Evolutionary conservation across 2,888 invertebrate genomes (phyloP), one percentile per base, ranked within the genome.

Genomic region (Beris morrisii): DNA sequence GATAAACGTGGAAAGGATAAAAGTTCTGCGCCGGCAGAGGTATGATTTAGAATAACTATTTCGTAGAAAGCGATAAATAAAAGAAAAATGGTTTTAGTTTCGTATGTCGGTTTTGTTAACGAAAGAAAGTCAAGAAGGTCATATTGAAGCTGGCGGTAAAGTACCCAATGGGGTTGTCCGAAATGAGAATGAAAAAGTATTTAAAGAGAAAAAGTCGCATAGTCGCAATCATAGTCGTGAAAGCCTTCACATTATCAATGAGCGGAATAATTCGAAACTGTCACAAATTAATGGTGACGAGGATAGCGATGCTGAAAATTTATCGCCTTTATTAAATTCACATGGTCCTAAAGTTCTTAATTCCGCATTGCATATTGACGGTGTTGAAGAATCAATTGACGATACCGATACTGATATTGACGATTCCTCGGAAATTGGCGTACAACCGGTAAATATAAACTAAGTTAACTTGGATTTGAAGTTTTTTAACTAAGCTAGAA

Each of bases 301-400:
- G 71, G 92, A 92, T 76, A 92, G 92, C 76, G 92, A 93, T 78
- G 88, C 89, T 57, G 93, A 93, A 80, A 88, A 92, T 72, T 79
- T 92, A 64, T 92, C 92, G 15, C 93, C 93, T 15, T 80, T 93
- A 43, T 82, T 93, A 0, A 65, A 67, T 76, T 77, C 52, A 74
- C 77, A 0, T 22, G 30, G 38, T 9, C 61, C 59, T 31, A 67
- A 64, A 50, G 57, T 57, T 4, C 63, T 55, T 7, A 67, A 53
- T 9, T 65, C 72, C 7, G 69, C 70, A 13, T 65, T 83, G 55
- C 81, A 82, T 71, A 81, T 83, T 75, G 82, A 78, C 38, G 82
- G 82, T 55, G 81, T 82, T 3, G 82, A 86, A 5, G 85, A 86
- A 72, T 84, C 86, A 70, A 86, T 86, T 73, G 87, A 87, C 77